These are phyloP conservation scores for Polypterus bichir DNA, from an alignment of 2,113 vertebrate genomes.

Conservation along the genomic window DNA sequence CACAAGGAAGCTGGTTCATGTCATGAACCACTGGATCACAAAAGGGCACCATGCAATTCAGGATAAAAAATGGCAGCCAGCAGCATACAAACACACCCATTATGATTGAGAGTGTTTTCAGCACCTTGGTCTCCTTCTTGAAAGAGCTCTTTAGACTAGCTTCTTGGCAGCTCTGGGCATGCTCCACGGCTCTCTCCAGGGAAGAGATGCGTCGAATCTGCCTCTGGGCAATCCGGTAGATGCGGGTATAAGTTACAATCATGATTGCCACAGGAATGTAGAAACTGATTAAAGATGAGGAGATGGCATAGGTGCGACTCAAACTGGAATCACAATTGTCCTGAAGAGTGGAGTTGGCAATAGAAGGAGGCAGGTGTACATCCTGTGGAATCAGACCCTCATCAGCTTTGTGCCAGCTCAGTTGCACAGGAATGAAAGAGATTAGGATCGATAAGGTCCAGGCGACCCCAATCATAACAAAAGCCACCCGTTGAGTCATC, in stretches of 20 bases:
- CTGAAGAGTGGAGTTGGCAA: not conserved
- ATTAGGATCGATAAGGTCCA: not conserved
- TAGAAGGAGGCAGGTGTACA: no score
- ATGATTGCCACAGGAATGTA: slow-evolving; percentile 7
- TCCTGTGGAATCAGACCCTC: not conserved
- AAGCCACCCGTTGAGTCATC: slow-evolving; percentile 3
- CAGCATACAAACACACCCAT: slow-evolving; percentile 11
- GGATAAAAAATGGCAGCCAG: slow-evolving; percentile 11
- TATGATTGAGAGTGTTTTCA: slow-evolving; percentile 6
- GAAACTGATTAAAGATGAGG: slow-evolving; percentile 3
- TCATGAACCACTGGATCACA: not conserved
- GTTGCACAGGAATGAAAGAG: slow-evolving; percentile 2
- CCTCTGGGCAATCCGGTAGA: slow-evolving; percentile 3
- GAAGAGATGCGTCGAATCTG: slow-evolving; percentile 1
- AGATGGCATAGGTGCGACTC: not conserved
- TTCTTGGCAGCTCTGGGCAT: slow-evolving; percentile 3
- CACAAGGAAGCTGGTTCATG: not conserved
- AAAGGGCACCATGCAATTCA: slow-evolving; percentile 6
- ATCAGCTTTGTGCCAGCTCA: slow-evolving; percentile 4
- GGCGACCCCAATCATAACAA: slow-evolving; percentile 4
- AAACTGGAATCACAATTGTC: not conserved
- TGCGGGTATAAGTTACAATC: slow-evolving; percentile 1
- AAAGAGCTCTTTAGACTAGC: not conserved
- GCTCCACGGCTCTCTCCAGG: not conserved
- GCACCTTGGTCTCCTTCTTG: slow-evolving; percentile 6